Percentiles rank a stretch among this genome's conserved stretches.
Evolutionary conservation across 2,113 vertebrate genomes (phyloP).

Genomic region (Festucalex cinctus): DNA sequence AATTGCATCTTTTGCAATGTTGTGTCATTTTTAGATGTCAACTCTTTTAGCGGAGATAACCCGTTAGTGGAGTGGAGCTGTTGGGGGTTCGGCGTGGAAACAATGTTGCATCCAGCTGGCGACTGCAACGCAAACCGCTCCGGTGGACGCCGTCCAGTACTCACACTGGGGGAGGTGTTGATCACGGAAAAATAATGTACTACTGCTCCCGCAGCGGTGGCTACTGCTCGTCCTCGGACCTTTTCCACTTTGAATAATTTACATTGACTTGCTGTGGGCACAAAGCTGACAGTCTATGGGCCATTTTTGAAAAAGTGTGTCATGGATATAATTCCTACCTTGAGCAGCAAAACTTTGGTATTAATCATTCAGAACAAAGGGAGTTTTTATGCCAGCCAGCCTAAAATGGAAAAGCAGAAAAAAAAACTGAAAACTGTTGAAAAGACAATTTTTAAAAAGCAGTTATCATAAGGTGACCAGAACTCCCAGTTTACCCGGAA

Average conservation of each 20-base stretch:
- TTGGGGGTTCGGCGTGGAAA: constrained; percentile 55
- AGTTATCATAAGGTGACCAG: no score
- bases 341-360: no score
- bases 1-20: background rate
- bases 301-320: background rate
- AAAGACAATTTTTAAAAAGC: no score
- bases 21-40: constrained; percentile 1
- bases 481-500: no score
- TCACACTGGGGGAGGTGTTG: constrained; percentile 51
- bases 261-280: background rate
- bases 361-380: no score
- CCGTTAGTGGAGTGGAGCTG: constrained; percentile 14
- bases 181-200: constrained; percentile 43
- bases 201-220: constrained; percentile 22
- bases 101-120: constrained; percentile 35
- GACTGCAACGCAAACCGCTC: constrained; percentile 39
- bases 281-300: background rate
- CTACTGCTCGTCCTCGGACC: constrained; percentile 15
- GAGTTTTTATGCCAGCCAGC: no score
- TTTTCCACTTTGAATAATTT: constrained; percentile 33
- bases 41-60: background rate
- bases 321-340: no score
- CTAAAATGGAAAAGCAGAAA: no score
- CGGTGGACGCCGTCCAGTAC: constrained; percentile 46
- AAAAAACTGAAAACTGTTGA: no score